These are phyloP conservation scores for Micromussa lordhowensis DNA, from an alignment of 92 coral and sea anemone genomes.

Conservation along the genomic window DNA sequence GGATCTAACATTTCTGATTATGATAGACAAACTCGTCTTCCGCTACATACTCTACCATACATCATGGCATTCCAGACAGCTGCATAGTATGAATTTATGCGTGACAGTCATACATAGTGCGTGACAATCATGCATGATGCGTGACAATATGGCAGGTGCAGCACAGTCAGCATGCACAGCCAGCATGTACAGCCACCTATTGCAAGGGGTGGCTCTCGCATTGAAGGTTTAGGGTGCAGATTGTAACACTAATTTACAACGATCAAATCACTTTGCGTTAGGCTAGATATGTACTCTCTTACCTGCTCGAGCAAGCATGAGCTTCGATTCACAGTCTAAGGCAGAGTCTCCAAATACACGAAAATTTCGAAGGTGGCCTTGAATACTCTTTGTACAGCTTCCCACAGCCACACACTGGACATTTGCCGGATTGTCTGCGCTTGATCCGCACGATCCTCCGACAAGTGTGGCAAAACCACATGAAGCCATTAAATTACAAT, in stretches of 20 bases:
- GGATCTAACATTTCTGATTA: too few relatives aligned
- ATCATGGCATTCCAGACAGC: too few relatives aligned
- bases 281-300: constrained; percentile 9
- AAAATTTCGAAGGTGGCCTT: constrained; percentile 19
- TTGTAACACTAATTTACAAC: too few relatives aligned
- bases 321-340: constrained; percentile 40
- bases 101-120: neutral
- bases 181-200: too few relatives aligned
- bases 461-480: constrained; percentile 47
- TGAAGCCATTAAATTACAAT: constrained; percentile 24
- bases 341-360: constrained; percentile 34
- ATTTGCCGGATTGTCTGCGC: constrained; percentile 28
- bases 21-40: too few relatives aligned
- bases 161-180: too few relatives aligned
- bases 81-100: neutral
- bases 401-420: constrained; percentile 37
- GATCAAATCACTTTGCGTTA: neutral
- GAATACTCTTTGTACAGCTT: constrained; percentile 28
- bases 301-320: constrained; percentile 50
- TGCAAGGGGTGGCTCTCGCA: too few relatives aligned
- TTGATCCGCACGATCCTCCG: constrained; percentile 33
- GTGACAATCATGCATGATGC: neutral
- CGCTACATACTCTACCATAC: too few relatives aligned
- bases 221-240: too few relatives aligned
- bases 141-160: too few relatives aligned